A percentile compares a stretch with the other conserved stretches of the same genome.
These are phyloP conservation scores for Sinodicranocentrus sp. DNA, from an alignment of 2,888 invertebrate genomes.

Conservation along the genomic window DNA sequence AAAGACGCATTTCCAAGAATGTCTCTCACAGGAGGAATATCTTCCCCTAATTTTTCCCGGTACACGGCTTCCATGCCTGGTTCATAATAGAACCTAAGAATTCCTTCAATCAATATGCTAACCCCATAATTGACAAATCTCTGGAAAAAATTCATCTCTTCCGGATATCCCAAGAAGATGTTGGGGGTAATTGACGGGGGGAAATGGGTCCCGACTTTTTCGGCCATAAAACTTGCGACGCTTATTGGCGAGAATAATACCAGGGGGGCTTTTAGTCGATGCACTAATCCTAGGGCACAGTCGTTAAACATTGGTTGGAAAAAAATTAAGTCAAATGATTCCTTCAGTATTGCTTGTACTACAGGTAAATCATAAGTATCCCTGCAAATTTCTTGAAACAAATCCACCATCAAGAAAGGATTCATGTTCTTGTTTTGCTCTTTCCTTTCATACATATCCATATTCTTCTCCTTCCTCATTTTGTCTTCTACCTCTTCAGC, in stretches of 20 bases:
- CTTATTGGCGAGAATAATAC: constrained; percentile 77
- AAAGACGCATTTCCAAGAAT: constrained; percentile 77
- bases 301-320: constrained; percentile 77
- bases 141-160: constrained; percentile 77
- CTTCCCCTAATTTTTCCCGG: constrained; percentile 52
- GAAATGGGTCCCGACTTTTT: constrained; percentile 73
- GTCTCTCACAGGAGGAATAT: constrained; percentile 40
- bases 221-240: constrained; percentile 18
- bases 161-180: constrained; percentile 73
- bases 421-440: constrained; percentile 22
- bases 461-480: background rate
- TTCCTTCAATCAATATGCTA: constrained; percentile 78
- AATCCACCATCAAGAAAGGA: constrained; percentile 34
- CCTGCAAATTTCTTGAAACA: constrained; percentile 46
- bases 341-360: constrained; percentile 59
- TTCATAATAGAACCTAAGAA: constrained; percentile 78
- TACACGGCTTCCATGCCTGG: constrained; percentile 61
- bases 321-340: constrained; percentile 77
- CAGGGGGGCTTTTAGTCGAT: constrained; percentile 77
- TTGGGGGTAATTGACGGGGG: constrained; percentile 78
- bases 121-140: constrained; percentile 76
- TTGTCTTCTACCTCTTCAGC: constrained; percentile 32
- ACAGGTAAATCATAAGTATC: constrained; percentile 61
- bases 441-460: constrained; percentile 59
- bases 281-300: constrained; percentile 76